Conservation (phyloP, 2,888 invertebrate genomes). For the Dasypogon diadema region DNA sequence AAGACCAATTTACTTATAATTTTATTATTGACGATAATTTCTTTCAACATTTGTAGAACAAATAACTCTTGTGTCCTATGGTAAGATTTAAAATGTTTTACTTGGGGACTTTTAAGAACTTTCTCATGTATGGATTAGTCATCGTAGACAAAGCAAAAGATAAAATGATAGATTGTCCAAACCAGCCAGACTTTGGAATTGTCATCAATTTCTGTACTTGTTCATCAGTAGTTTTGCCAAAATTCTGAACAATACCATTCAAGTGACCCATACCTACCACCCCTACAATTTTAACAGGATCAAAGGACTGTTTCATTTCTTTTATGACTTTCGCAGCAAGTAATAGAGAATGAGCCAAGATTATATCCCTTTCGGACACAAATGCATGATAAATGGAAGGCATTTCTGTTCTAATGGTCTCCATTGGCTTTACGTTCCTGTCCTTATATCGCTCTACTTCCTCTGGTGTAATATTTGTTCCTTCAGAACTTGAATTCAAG, state of each 20-base stretch:
- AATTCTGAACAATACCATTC: constrained; percentile 71
- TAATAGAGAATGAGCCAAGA: constrained; percentile 85
- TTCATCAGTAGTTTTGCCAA: constrained; percentile 55
- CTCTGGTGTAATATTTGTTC: constrained; percentile 71
- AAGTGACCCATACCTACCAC: constrained; percentile 96
- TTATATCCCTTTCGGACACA: constrained; percentile 91
- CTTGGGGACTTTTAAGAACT: background rate
- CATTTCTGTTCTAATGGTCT: constrained; percentile 83
- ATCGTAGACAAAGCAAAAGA: background rate
- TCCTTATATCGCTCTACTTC: constrained; percentile 93
- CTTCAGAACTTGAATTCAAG: background rate
- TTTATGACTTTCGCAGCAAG: constrained; percentile 70
- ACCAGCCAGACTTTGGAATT: constrained; percentile 34
- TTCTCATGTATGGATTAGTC: background rate
- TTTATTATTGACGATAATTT: too few relatives aligned
- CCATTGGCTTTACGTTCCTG: constrained; percentile 68
- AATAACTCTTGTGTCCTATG: too few relatives aligned
- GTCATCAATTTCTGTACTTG: constrained; percentile 56
- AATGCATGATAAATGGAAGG: constrained; percentile 74
- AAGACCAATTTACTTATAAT: too few relatives aligned
- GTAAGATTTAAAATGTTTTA: background rate
- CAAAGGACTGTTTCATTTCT: constrained; percentile 38
- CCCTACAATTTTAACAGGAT: constrained; percentile 81
- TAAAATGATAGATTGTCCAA: background rate
- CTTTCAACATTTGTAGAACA: too few relatives aligned